Base-by-base conservation (phyloP, 2,797 vertebrate species). In the Choloepus didactylus region DNA sequence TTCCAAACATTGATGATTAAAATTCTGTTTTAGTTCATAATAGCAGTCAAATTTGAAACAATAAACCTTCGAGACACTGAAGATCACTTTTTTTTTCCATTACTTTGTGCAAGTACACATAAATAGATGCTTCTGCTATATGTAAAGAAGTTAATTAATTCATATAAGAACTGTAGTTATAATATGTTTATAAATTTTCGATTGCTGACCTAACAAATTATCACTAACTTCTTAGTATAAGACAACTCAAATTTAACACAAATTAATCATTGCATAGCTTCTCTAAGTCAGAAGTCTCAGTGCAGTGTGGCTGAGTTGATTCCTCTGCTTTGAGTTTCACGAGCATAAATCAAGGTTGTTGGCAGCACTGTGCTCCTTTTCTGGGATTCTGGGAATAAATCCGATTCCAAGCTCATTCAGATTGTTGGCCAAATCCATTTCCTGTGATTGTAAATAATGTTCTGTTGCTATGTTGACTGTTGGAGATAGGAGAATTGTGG, bases 401-500 rank as follows among this genome's bases (percentile, higher is more conserved):
- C 44, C 6, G 18, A 67, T 75, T 69, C 7, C 6, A 75, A 75
- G 2, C 3, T 62, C 66, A 46, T 73, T 21, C 27, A 80, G 11
- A 29, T 14, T 72, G 64, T 91, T 89, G 21, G 6, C 29, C 41
- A 91, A 72, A 79, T 54, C 91, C 38, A 21, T 18, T 62, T 16
- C 5, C 76, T n/a, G 49, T 73, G 25, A 56, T 38, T 29, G 49
- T 54, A 64, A 23, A 44, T 70, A 19, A 21, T n/a, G 49, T 12
- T 15, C 23, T 83, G 54, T 54, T 85, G 67, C 9, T 49, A 73
- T 27, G 8, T 16, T 54, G 54, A 16, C 19, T 51, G 14, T 84
- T 41, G 5, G 64, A 54, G 5, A 1, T 89, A 9, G 54, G 83
- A 97, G 88, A 90, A 93, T 98, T 98, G 97, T 97, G 67, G 93